Evolutionary conservation across 92 coral and sea anemone genomes (phyloP).

Genomic region (Phenganax stokvisi): DNA sequence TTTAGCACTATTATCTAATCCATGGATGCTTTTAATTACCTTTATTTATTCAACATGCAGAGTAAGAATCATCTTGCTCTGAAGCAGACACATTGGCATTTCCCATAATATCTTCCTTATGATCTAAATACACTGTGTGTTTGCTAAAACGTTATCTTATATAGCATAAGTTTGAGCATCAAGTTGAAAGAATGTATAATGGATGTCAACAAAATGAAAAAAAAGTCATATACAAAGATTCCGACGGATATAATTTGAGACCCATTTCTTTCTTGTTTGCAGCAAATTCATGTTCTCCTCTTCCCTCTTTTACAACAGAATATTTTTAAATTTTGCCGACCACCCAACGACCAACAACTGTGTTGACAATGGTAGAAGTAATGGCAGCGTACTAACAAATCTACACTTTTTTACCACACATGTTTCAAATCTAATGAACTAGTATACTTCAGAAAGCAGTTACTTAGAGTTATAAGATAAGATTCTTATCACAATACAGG

Average conservation of each 20-base stretch:
- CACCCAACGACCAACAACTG: background rate
- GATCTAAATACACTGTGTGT: no score
- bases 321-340: background rate
- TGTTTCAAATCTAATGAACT: no score
- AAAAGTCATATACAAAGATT: background rate
- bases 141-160: background rate
- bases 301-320: background rate
- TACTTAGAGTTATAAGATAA: no score
- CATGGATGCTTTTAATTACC: background rate
- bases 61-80: constrained; percentile 6
- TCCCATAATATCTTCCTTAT: no score
- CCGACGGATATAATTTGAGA: background rate
- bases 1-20: background rate
- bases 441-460: no score
- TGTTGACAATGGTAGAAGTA: background rate
- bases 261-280: background rate
- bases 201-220: background rate
- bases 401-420: background rate
- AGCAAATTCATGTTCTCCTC: background rate
- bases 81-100: no score
- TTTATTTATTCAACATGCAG: background rate
- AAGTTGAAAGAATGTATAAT: background rate
- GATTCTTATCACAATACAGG: no score
- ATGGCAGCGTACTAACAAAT: background rate
- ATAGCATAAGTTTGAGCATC: background rate